A percentile compares a stretch with the other conserved stretches of the same genome.
Conservation (phyloP, 2,797 vertebrate genomes). For the Otolemur crassicaudatus region DNA sequence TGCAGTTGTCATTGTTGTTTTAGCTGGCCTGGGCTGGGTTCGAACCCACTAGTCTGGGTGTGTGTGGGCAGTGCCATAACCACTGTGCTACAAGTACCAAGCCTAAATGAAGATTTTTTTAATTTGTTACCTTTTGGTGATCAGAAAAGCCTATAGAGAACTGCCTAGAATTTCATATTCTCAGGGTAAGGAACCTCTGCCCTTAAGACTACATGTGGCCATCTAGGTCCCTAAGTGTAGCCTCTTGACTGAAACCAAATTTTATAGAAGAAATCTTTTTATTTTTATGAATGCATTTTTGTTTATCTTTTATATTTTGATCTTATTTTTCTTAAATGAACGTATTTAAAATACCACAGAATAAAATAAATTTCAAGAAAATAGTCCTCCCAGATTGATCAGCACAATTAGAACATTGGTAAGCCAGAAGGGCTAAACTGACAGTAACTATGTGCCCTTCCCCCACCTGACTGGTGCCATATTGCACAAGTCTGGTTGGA, state of each 20-base stretch:
- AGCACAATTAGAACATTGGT: background rate
- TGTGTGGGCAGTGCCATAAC: too few relatives aligned
- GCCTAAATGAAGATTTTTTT: background rate
- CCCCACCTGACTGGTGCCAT: background rate
- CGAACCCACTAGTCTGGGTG: too few relatives aligned
- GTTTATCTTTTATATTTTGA: background rate
- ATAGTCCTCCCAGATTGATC: background rate
- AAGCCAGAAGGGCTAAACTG: background rate
- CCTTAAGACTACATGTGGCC: background rate
- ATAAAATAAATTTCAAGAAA: background rate
- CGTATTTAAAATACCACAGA: background rate
- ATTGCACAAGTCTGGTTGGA: background rate
- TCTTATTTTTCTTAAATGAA: background rate
- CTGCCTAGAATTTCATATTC: background rate
- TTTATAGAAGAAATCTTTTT: background rate
- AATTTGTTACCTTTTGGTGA: background rate
- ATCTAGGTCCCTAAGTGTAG: background rate
- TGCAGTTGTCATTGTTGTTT: too few relatives aligned
- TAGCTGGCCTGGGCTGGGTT: too few relatives aligned
- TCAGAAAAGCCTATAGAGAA: slow-evolving; percentile 32
- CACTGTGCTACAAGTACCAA: too few relatives aligned
- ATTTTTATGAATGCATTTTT: background rate
- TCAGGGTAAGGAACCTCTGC: background rate
- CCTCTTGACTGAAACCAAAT: background rate
- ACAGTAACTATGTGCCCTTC: background rate